phyloP scores from a whole-genome alignment of 2,888 invertebrate species.

The Tromatobia lineatoria region DNA sequence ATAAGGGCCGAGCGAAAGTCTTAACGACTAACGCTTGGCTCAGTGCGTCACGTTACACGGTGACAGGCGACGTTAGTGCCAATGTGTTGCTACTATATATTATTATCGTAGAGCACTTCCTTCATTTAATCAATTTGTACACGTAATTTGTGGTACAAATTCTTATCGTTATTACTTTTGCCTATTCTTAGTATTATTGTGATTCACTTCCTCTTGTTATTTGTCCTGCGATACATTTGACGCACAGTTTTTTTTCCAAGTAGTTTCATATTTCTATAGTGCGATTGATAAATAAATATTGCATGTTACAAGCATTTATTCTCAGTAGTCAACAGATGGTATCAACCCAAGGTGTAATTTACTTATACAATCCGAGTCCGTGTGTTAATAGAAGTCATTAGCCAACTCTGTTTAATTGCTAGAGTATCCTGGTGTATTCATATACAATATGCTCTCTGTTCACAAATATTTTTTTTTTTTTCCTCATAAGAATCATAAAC shows the following conservation, averaged over 20 bases:
- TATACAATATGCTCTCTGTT: background rate
- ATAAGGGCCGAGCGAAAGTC: constrained; percentile 46
- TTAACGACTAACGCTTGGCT: constrained; percentile 48
- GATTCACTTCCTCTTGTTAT: background rate
- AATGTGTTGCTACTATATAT: constrained; percentile 34
- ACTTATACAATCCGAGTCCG: background rate
- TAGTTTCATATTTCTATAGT: background rate
- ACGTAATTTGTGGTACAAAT: constrained; percentile 2
- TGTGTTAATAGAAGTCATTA: constrained; percentile 40
- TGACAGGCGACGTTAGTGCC: constrained; percentile 57
- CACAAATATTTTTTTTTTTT: background rate
- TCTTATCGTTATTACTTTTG: background rate
- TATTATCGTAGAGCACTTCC: constrained; percentile 14
- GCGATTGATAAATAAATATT: background rate
- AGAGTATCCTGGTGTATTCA: constrained; percentile 3
- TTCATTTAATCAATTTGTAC: constrained; percentile 37
- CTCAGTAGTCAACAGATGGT: background rate
- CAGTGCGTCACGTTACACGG: constrained; percentile 59
- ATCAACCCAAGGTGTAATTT: constrained; percentile 5
- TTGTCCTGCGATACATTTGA: background rate
- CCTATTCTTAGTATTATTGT: background rate
- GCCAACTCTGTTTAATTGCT: constrained; percentile 20
- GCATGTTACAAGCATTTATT: constrained; percentile 7
- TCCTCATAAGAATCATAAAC: background rate
- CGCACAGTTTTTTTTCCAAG: background rate